A percentile compares a stretch with the other conserved stretches of the same genome.
phyloP scores from a whole-genome alignment of 2,888 invertebrate genomes.

The Plagodis pulveraria region DNA sequence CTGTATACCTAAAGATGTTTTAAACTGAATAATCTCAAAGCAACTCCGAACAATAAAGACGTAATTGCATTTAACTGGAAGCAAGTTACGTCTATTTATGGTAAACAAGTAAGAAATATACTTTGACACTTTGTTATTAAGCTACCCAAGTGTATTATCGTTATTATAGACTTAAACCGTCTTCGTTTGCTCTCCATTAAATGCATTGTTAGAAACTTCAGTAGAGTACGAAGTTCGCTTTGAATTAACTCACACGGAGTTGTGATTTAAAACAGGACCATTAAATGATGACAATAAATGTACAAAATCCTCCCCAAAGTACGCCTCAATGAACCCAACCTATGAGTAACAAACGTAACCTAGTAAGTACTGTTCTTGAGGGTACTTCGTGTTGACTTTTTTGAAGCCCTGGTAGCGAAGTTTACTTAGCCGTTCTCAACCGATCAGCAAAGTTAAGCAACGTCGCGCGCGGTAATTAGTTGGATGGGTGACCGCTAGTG shows the following conservation, averaged over 20 bases:
- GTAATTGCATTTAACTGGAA: constrained; percentile 46
- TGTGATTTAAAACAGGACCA: background rate
- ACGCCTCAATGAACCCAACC: too few relatives aligned
- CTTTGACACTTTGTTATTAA: constrained; percentile 31
- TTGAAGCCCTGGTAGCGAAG: too few relatives aligned
- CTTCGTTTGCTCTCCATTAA: constrained; percentile 24
- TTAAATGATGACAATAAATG: too few relatives aligned
- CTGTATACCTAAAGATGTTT: constrained; percentile 57
- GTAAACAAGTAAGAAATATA: constrained; percentile 30
- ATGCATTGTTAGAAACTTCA: constrained; percentile 26
- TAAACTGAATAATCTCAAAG: constrained; percentile 51
- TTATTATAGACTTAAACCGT: constrained; percentile 26
- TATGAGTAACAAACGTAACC: too few relatives aligned
- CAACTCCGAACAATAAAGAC: constrained; percentile 51
- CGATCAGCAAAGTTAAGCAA: too few relatives aligned
- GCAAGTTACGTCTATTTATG: constrained; percentile 28
- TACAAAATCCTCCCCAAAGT: too few relatives aligned
- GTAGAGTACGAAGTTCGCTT: constrained; percentile 7
- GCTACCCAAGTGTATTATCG: constrained; percentile 33
- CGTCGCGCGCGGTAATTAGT: too few relatives aligned
- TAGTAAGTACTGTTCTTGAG: too few relatives aligned
- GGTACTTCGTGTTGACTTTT: too few relatives aligned
- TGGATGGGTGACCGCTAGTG: too few relatives aligned
- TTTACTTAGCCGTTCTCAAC: too few relatives aligned
- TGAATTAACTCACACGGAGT: constrained; percentile 3